A percentile compares a stretch with the other conserved stretches of the same genome.
Conservation (phyloP, 2,113 vertebrate genomes). For the Nicator chloris region DNA sequence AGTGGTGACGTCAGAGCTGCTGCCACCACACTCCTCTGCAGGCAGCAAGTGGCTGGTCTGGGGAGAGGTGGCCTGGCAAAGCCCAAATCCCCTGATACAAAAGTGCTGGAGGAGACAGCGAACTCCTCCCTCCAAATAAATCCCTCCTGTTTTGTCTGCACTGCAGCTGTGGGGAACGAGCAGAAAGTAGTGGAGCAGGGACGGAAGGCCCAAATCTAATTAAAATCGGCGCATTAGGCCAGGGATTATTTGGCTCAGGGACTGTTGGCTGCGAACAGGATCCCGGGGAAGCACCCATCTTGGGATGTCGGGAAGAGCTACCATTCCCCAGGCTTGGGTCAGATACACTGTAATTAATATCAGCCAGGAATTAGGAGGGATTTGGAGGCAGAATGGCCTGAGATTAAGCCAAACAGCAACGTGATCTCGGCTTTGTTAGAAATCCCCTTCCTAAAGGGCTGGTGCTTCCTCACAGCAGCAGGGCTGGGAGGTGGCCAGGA, state of each 20-base stretch:
- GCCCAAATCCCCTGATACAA: fast-evolving
- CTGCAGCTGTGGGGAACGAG: background rate
- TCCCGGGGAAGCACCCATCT: fast-evolving
- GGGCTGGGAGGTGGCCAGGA: background rate
- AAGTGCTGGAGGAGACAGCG: background rate
- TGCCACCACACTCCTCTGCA: fast-evolving
- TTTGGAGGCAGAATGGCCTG: slow-evolving; percentile 18
- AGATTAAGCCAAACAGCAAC: background rate
- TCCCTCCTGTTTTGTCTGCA: background rate
- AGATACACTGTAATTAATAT: background rate
- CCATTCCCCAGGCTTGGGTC: background rate
- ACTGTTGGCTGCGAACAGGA: background rate
- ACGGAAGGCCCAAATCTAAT: background rate
- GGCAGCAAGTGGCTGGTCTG: background rate
- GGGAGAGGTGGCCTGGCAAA: fast-evolving
- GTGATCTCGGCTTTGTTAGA: background rate
- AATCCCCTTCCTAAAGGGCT: background rate
- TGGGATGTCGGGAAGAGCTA: background rate
- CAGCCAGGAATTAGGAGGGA: background rate
- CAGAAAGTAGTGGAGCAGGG: background rate
- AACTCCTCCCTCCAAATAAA: background rate
- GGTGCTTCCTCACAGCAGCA: fast-evolving
- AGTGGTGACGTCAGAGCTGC: background rate
- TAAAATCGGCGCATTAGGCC: background rate
- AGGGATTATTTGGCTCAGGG: background rate